These are phyloP conservation scores for Melanocharis versteri DNA, from an alignment of 2,113 vertebrate species.

Conservation along the genomic window DNA sequence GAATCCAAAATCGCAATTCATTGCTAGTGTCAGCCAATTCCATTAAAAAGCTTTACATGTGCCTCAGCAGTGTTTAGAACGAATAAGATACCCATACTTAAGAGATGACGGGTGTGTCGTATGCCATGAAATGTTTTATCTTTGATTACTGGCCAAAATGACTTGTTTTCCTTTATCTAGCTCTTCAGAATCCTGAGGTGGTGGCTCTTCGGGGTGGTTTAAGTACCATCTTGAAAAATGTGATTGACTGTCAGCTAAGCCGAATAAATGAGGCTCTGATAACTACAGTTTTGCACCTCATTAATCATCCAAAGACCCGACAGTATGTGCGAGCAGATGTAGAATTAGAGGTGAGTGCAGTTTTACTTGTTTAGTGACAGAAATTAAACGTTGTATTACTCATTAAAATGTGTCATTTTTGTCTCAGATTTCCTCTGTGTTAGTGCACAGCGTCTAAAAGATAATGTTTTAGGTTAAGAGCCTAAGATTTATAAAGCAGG, in stretches of 20 bases:
- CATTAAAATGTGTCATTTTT: neutral
- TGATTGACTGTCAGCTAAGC: conserved; percentile 96
- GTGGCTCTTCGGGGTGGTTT: conserved; percentile 94
- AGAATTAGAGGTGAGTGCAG: conserved; percentile 87
- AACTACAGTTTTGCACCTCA: conserved; percentile 95
- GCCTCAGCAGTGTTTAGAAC: neutral
- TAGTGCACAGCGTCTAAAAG: neutral
- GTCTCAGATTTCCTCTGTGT: neutral
- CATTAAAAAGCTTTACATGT: neutral
- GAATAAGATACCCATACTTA: neutral
- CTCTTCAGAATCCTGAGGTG: conserved; percentile 95
- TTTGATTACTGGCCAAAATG: neutral
- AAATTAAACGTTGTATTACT: neutral
- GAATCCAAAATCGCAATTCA: neutral
- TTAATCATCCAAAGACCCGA: conserved; percentile 96
- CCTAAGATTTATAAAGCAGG: neutral
- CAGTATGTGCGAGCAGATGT: conserved; percentile 94
- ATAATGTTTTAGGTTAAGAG: neutral
- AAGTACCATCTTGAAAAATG: conserved; percentile 95
- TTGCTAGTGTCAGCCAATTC: neutral
- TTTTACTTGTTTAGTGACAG: neutral
- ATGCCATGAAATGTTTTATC: neutral
- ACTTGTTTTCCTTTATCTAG: conserved; percentile 65
- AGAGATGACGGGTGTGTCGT: neutral
- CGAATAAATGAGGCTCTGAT: conserved; percentile 98